A percentile compares a stretch with the other conserved stretches of the same genome.
phyloP scores from a whole-genome alignment of 2,888 invertebrate genomes.

The Rhamphomyia laevipes region DNA sequence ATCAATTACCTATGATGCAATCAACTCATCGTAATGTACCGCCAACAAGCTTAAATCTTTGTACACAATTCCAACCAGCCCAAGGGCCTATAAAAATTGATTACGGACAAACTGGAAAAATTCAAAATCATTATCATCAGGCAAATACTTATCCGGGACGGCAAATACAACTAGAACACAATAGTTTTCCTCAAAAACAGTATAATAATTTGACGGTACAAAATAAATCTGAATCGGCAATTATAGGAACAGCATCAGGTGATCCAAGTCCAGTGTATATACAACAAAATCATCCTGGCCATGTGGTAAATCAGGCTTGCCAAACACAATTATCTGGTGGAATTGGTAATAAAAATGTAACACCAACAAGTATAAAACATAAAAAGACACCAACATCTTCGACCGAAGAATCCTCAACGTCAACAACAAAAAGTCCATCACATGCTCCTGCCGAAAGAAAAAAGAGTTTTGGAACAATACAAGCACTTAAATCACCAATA shows the following conservation, averaged over 20 bases:
- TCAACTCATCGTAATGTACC: slow-evolving; percentile 22
- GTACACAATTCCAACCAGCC: slow-evolving; percentile 35
- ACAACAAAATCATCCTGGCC: slow-evolving; percentile 37
- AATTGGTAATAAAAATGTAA: slow-evolving; percentile 11
- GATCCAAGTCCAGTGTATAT: slow-evolving; percentile 33
- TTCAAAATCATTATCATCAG: slow-evolving; percentile 39
- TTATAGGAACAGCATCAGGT: not conserved
- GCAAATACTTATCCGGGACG: slow-evolving; percentile 40
- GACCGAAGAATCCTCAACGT: slow-evolving; percentile 3
- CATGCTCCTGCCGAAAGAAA: slow-evolving; percentile 25
- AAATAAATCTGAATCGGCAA: slow-evolving; percentile 6
- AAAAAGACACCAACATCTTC: not conserved
- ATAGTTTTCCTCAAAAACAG: slow-evolving; percentile 14
- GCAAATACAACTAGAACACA: slow-evolving; percentile 37
- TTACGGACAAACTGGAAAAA: slow-evolving; percentile 13
- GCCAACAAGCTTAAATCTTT: slow-evolving; percentile 33
- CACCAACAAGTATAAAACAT: slow-evolving; percentile 3
- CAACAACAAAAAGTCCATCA: slow-evolving; percentile 11
- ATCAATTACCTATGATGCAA: slow-evolving; percentile 23
- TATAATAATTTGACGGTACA: slow-evolving; percentile 22
- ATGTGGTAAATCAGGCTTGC: slow-evolving; percentile 37
- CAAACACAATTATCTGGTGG: slow-evolving; percentile 35
- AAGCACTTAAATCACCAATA: slow-evolving; percentile 64
- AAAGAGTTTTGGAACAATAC: slow-evolving; percentile 42
- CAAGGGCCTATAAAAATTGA: slow-evolving; percentile 26